A percentile compares a stretch with the other conserved stretches of the same genome.
Evolutionary conservation across 2,113 vertebrate genomes (phyloP).

Genomic region (Balaeniceps rex): DNA sequence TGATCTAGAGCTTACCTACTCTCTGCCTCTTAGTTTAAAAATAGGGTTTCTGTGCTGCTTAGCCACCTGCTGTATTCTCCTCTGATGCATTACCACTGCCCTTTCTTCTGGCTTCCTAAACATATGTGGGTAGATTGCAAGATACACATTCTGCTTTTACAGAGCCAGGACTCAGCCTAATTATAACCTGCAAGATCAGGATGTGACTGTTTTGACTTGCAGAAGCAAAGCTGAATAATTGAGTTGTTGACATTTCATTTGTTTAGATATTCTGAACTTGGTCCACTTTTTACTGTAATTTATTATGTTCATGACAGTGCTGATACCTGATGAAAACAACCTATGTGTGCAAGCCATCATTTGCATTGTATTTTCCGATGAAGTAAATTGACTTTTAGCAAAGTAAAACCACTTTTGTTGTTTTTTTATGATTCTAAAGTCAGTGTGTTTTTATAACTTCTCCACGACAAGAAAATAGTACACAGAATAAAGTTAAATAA

Average conservation of each 20-base stretch:
- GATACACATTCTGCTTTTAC: background rate
- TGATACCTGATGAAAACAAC: background rate
- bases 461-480: background rate
- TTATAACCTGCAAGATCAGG: constrained; percentile 38
- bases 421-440: background rate
- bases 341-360: background rate
- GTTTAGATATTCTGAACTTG: background rate
- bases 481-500: background rate
- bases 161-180: constrained; percentile 16
- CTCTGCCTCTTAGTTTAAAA: constrained; percentile 39
- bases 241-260: background rate
- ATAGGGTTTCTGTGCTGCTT: constrained; percentile 13
- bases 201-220: constrained; percentile 50
- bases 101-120: constrained; percentile 42
- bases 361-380: background rate
- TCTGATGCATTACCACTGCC: constrained; percentile 11
- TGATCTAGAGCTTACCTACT: constrained; percentile 19
- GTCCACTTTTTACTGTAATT: background rate
- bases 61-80: constrained; percentile 37
- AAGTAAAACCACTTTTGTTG: background rate
- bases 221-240: constrained; percentile 20
- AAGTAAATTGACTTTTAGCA: background rate
- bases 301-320: background rate
- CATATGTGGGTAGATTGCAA: background rate
- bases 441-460: background rate